Base-by-base conservation (phyloP, 2,888 invertebrate species). In the Platypus cylindrus region DNA sequence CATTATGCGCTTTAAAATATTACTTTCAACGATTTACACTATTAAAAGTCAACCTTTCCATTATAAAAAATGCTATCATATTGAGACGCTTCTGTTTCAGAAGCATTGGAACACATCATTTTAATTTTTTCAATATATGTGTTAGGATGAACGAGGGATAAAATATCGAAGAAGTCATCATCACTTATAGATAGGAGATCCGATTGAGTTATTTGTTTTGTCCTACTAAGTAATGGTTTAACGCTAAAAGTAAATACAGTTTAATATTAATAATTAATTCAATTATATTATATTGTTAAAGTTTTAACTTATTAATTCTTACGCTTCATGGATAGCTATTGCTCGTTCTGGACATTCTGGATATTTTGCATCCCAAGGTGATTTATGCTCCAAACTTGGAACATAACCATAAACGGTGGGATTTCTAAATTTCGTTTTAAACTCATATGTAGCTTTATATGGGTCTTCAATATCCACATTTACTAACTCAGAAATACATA, bases 61-160 rank as follows among this genome's bases (percentile, higher is more conserved):
- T 36, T 32, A 17, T 18, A 38, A 34, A 17, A 41, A 17, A 41
- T 36, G 13, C 38, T 38, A 17, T 41, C 41, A 23, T 36, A 41
- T 11, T 28, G 12, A 9, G 15, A 17, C 1, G 30, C 25, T 3
- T 29, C 32, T 8, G 20, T 18, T 26, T 32, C 20, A 18, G 20
- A 29, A 9, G 3, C 7, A 16, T 24, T 15, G 9, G 17, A 15
- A 38, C 33, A 38, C 2, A 38, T 9, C 3, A 16, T 14, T 28
- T 15, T 14, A 20, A 32, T 7, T 1, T 11, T 17, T n/a, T 25
- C 12, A 15, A 40, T 25, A 25, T 31, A 23, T 2, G 24, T 16
- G 2, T 3, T 15, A 3, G 30, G 11, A 32, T 40, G 40, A 12
- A 16, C 33, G 12, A 30, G 20, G n/a, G 9, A 9, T 7, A 38